Base-by-base conservation (phyloP, 1,140 invertebrate species). In the Hylaeus anthracinus region DNA sequence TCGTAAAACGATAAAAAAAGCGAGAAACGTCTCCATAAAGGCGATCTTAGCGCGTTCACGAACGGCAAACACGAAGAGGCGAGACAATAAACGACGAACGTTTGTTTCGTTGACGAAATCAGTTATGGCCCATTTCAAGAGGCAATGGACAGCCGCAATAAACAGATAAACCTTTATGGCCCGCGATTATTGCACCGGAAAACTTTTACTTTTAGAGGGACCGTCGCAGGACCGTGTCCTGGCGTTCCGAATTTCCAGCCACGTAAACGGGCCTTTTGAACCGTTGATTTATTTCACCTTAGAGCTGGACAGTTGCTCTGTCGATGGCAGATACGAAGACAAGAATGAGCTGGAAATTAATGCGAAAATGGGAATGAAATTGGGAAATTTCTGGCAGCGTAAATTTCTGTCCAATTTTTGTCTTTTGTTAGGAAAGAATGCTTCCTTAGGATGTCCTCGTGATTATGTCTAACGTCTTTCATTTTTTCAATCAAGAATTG, bases 91-190 rank as follows among this genome's bases (percentile, higher is more conserved):
- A 73, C 53, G 26, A 1, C 14, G 15, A 10, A 66, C 37, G 8
- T 81, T 81, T 51, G 26, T 81, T 80, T 74, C 84, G 85, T 88
- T 91, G 86, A 87, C 82, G 86, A 90, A 90, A 90, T 89, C 85
- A 87, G 84, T 90, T 80, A 85, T 73, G 71, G 83, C 64, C 74
- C 64, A 66, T 85, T 88, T 87, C 64, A 81, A 81, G 79, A 82
- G 79, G 75, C 88, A 88, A 89, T 89, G 84, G 51, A 73, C 79
- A 9, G 72, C 72, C 60, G 85, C 75, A 91, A 92, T 91, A 93
- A 92, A 92, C 69, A 79, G 82, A 91, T 91, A 89, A 88, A 91
- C 70, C 86, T 91, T 90, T 92, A 91, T 72, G 88, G 79, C 81
- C 75, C 64, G 71, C 81, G 88, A 90, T 91, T 90, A 90, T 88